Conservation (phyloP, 2,888 invertebrate species). For the Tetragonula carbonaria region DNA sequence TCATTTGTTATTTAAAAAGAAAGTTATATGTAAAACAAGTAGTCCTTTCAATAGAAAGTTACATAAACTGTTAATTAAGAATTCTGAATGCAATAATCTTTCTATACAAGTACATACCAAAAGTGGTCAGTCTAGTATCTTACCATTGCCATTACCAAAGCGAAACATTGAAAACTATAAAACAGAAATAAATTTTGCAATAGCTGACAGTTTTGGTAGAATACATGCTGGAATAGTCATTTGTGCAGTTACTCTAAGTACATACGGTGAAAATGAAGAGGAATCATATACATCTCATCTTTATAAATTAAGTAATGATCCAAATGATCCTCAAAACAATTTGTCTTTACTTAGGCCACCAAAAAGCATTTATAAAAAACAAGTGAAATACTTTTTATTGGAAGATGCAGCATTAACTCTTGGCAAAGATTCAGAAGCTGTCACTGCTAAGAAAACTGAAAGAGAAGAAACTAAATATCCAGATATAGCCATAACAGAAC, state of each 20-base stretch:
- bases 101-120: slow-evolving; percentile 73
- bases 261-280: slow-evolving; percentile 52
- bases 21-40: slow-evolving; percentile 75
- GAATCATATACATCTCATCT: slow-evolving; percentile 55
- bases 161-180: slow-evolving; percentile 71
- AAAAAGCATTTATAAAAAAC: slow-evolving; percentile 48
- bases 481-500: slow-evolving; percentile 78
- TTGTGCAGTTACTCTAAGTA: slow-evolving; percentile 75
- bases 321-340: slow-evolving; percentile 77
- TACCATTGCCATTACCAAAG: slow-evolving; percentile 80
- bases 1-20: slow-evolving; percentile 75
- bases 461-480: slow-evolving; percentile 67
- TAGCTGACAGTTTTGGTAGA: slow-evolving; percentile 66
- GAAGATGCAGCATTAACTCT: slow-evolving; percentile 72
- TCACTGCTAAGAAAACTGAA: slow-evolving; percentile 37
- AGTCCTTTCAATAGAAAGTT: slow-evolving; percentile 79
- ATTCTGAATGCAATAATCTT: slow-evolving; percentile 73
- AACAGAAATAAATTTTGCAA: slow-evolving; percentile 79
- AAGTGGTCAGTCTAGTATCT: slow-evolving; percentile 67
- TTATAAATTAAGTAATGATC: slow-evolving; percentile 74
- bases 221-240: slow-evolving; percentile 76
- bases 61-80: slow-evolving; percentile 77
- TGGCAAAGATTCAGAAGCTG: slow-evolving; percentile 28
- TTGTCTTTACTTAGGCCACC: slow-evolving; percentile 62
- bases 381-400: slow-evolving; percentile 75